phyloP scores from a whole-genome alignment of 2,888 invertebrate species.

The Anthrax anthrax region DNA sequence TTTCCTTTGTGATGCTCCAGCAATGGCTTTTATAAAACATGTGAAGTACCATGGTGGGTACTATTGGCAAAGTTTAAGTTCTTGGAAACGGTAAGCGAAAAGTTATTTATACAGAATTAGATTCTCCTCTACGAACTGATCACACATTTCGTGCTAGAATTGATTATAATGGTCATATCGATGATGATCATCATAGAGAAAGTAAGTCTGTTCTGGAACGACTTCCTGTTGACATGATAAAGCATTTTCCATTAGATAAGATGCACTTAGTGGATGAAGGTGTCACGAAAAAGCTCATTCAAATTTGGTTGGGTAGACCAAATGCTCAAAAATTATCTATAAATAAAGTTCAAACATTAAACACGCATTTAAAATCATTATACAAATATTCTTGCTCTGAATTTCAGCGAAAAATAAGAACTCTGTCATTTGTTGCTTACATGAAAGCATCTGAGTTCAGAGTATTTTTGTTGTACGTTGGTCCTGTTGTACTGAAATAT shows the following conservation, averaged over 20 bases:
- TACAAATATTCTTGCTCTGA: background rate
- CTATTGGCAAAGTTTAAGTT: background rate
- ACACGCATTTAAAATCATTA: background rate
- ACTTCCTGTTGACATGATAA: background rate
- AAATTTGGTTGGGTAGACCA: background rate
- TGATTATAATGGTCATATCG: background rate
- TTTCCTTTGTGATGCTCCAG: background rate
- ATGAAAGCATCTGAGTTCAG: background rate
- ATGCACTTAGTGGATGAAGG: background rate
- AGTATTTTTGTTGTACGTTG: background rate
- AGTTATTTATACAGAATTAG: background rate
- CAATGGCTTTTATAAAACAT: background rate
- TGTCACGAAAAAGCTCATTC: background rate
- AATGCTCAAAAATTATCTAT: background rate
- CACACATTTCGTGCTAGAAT: background rate
- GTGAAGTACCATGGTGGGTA: background rate
- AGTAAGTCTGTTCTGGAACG: background rate
- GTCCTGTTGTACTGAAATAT: background rate
- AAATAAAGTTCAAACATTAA: background rate
- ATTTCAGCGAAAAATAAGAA: background rate
- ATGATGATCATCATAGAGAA: background rate
- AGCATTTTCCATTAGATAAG: background rate
- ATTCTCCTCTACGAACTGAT: background rate
- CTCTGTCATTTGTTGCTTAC: background rate
- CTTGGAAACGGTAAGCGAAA: background rate